These are phyloP conservation scores for Rhynchonycteris naso DNA, from an alignment of 2,797 vertebrate genomes.

Conservation along the genomic window DNA sequence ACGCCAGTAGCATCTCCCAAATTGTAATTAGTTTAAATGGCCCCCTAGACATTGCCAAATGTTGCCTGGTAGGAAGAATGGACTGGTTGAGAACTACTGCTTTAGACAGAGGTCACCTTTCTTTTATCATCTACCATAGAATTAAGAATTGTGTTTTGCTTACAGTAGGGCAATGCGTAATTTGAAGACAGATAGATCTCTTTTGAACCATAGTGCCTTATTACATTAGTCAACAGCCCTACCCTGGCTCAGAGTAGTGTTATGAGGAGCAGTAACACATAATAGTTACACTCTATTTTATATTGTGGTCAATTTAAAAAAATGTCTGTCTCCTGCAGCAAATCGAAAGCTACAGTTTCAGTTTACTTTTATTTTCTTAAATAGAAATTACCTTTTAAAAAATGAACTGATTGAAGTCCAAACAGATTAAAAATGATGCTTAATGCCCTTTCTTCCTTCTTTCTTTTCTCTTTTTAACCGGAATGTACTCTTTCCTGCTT, in stretches of 20 bases:
- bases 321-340: not conserved
- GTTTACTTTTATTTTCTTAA: conserved; percentile 41
- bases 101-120: not conserved
- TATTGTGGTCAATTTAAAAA: not conserved
- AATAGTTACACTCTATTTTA: not conserved
- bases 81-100: not conserved
- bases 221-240: not conserved
- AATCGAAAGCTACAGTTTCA: not conserved
- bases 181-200: not conserved
- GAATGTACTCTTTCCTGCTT: conserved; percentile 7
- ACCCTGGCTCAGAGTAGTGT: not conserved
- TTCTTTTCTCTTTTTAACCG: not conserved
- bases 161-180: not conserved
- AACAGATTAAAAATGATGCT: conserved; percentile 45
- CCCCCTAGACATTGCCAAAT: not conserved
- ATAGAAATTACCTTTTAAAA: conserved; percentile 13
- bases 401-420: not conserved
- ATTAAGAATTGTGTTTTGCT: not conserved
- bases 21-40: not conserved
- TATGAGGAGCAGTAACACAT: not conserved
- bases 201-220: not conserved
- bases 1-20: not conserved
- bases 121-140: not conserved
- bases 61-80: not conserved
- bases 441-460: not conserved